Evolutionary conservation across 1,140 invertebrate species (phyloP).

Genomic region (Acromyrmex charruanus): DNA sequence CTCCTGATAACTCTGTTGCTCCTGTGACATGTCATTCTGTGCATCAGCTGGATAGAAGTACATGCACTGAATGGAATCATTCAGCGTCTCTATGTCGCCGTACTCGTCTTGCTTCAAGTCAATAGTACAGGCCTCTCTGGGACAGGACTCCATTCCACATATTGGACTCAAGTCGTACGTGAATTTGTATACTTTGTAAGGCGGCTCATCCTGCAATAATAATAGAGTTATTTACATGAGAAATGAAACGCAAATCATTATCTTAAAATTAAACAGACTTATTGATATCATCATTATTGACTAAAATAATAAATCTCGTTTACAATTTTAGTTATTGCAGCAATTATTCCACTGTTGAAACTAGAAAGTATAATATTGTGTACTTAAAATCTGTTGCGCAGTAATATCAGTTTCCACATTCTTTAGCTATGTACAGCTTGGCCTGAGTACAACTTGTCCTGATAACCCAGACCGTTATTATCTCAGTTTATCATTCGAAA

Average conservation of each 20-base stretch:
- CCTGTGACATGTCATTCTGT: conserved; percentile 63
- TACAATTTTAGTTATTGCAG: background rate
- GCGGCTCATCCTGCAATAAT: conserved; percentile 78
- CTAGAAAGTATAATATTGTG: background rate
- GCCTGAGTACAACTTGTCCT: conserved; percentile 33
- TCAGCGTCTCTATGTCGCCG: conserved; percentile 75
- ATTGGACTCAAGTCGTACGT: conserved; percentile 79
- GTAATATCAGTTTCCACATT: conserved; percentile 21
- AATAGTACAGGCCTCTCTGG: conserved; percentile 80
- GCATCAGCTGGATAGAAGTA: conserved; percentile 75
- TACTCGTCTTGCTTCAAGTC: conserved; percentile 78
- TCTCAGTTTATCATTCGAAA: conserved; percentile 41
- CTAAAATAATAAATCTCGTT: background rate
- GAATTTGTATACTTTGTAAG: conserved; percentile 79
- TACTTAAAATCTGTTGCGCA: conserved; percentile 23
- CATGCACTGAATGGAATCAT: conserved; percentile 80
- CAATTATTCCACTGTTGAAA: background rate
- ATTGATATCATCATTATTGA: background rate
- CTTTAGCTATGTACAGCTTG: conserved; percentile 31
- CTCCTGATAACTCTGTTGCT: conserved; percentile 69
- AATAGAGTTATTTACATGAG: background rate
- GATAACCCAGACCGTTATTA: conserved; percentile 58
- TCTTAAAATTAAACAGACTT: too few relatives aligned
- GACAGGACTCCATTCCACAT: conserved; percentile 77
- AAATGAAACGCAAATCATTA: background rate